Evolutionary conservation across 1,140 invertebrate genomes (phyloP), one percentile per base, ranked within the genome.

Genomic region (Tetraneura akinire): DNA sequence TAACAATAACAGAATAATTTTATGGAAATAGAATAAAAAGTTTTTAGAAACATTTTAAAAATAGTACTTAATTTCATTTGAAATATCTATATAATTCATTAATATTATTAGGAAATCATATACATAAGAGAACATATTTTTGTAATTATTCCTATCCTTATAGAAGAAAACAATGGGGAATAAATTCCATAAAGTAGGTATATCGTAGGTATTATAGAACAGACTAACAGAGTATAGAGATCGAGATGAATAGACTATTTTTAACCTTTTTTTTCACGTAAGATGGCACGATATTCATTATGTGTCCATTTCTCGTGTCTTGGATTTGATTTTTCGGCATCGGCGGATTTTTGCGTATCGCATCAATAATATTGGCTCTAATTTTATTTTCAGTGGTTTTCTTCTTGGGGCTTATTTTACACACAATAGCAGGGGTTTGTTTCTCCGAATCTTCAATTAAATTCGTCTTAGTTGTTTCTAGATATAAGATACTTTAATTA

Each of bases 231-330:
- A n/a, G 16, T 62, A 57, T 14, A 57, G 13, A 14, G 4, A 14
- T 57, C 26, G 21, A 57, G 55, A 23, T 13, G 21, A 29, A 29
- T 62, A 62, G 21, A 71, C 80, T n/a, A n/a, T n/a, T n/a, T n/a
- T n/a, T n/a, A n/a, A 81, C 82, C 64, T 83, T 82, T 13, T 74
- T 82, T 11, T n/a, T 80, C 10, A 81, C 62, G 53, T 81, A 83
- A 3, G 66, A 80, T 0, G 82, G 82, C 53, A 81, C 68, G 11
- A 83, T 45, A 9, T 81, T 16, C 9, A 64, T 45, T 4, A 47
- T 29, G 55, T 81, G 57, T 10, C 81, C 80, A 21, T 76, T 42
- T 14, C 68, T 80, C 21, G 42, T 80, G 64, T 83, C 78, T 23
- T 47, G 53, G 4, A 71, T 76, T 16, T 18, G 74, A 16, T 55